Evolutionary conservation across 2,888 invertebrate species (phyloP), one percentile per base, ranked within the genome.

Genomic region (Tenthredo distinguenda): DNA sequence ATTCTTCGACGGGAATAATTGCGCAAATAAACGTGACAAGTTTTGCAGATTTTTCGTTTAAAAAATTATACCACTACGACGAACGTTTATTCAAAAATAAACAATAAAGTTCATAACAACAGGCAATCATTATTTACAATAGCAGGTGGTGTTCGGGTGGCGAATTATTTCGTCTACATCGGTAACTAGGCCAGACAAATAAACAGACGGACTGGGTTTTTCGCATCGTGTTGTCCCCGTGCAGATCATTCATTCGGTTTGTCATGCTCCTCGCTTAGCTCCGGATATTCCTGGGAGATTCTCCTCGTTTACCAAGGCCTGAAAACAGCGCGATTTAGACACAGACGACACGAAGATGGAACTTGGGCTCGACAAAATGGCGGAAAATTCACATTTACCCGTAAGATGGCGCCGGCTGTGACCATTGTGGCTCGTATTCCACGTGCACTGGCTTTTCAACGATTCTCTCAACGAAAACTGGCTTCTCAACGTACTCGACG

Each of bases 401-500:
- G 84, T 92, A 92, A 74, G 87, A 84, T 31, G 89, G 86, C 40
- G 91, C 90, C 31, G 88, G 90, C 72, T 91, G 91, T 68, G 90
- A 90, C 91, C 91, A 91, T 31, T 86, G 84, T 83, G 90, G 89
- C 37, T 88, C 90, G 86, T 88, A 91, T 85, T 92, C 92, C 37
- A 85, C 85, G 74, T 90, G 89, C 86, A 91, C 88, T 82, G 92
- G 92, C 87, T 91, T 92, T 74, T 92, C 92, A 68, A 92, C 86
- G 85, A 92, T 89, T 87, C 89, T 92, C 86, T 91, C 90, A 10
- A 93, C 89, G 88, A 88, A 93, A 77, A 93, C 89, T 15, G 93
- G 93, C 88, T 92, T 92, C 84, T 93, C 93, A 0, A 93, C 90
- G 86, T 93, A 93, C 85, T 93, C 93, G 47, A 93, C 90, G 86